phyloP scores from a whole-genome alignment of 2,113 vertebrate genomes.

The Gnathonemus longibarbis region DNA sequence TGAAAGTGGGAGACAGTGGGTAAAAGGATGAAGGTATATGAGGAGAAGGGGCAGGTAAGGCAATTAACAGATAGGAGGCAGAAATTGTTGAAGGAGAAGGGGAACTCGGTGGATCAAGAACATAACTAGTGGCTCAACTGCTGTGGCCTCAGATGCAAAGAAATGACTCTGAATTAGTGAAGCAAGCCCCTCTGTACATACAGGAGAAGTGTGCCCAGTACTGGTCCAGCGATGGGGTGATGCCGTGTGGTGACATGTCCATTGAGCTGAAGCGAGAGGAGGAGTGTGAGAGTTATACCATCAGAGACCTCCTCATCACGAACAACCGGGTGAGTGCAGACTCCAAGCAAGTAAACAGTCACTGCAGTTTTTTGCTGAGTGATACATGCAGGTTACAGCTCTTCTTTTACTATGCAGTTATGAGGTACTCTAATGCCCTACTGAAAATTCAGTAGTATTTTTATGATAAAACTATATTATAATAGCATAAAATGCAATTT shows the following conservation, averaged over 20 bases:
- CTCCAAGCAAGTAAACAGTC: background rate
- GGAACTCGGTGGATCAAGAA: background rate
- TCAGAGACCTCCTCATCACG: conserved; percentile 88
- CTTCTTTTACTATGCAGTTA: background rate
- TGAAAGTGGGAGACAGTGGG: background rate
- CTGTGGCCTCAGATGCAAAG: background rate
- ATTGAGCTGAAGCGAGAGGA: conserved; percentile 95
- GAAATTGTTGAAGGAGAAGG: background rate
- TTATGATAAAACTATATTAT: background rate
- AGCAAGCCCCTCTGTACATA: background rate
- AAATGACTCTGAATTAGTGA: background rate
- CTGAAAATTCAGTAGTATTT: background rate
- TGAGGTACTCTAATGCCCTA: background rate
- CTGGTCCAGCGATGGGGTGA: conserved; percentile 80
- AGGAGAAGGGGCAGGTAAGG: background rate
- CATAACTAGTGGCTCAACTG: background rate
- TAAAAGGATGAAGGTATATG: background rate
- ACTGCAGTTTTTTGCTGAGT: background rate
- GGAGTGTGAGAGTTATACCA: conserved; percentile 91
- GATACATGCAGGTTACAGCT: background rate
- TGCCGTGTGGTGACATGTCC: conserved; percentile 82
- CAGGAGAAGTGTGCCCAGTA: conserved; percentile 97
- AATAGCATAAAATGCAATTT: background rate
- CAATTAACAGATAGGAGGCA: background rate
- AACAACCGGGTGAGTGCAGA: conserved; percentile 79